phyloP scores from a whole-genome alignment of 2,113 vertebrate genomes.

The Thalassarche chlororhynchos region DNA sequence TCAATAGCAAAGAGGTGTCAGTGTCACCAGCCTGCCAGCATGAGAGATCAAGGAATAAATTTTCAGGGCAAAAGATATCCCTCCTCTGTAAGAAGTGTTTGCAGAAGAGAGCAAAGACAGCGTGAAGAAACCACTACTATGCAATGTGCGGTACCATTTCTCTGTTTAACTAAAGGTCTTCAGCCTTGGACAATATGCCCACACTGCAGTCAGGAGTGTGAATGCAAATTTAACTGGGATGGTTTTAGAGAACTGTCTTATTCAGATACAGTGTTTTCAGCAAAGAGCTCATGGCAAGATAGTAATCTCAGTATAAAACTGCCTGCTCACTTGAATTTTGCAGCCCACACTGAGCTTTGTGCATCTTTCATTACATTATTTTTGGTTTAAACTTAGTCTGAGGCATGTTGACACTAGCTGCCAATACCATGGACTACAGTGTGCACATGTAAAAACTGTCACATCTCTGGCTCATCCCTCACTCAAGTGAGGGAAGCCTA shows the following conservation, averaged over 20 bases:
- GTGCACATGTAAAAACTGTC: not conserved
- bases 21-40: slow-evolving; percentile 45
- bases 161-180: not conserved
- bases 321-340: not conserved
- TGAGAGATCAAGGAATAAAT: slow-evolving; percentile 57
- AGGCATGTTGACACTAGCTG: not conserved
- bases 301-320: not conserved
- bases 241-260: not conserved
- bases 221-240: not conserved
- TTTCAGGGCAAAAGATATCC: slow-evolving; percentile 43
- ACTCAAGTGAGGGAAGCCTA: not conserved
- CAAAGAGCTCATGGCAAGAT: not conserved
- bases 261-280: not conserved
- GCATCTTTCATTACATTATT: not conserved
- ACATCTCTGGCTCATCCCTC: not conserved
- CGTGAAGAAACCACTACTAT: not conserved
- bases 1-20: slow-evolving; percentile 53
- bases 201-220: not conserved
- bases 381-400: not conserved
- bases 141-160: not conserved
- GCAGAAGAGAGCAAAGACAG: not conserved
- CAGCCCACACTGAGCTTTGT: not conserved
- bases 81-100: slow-evolving; percentile 8
- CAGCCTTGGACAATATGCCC: not conserved
- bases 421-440: not conserved